Conservation (phyloP, 2,797 vertebrate species). For the Hylomyscus alleni region DNA sequence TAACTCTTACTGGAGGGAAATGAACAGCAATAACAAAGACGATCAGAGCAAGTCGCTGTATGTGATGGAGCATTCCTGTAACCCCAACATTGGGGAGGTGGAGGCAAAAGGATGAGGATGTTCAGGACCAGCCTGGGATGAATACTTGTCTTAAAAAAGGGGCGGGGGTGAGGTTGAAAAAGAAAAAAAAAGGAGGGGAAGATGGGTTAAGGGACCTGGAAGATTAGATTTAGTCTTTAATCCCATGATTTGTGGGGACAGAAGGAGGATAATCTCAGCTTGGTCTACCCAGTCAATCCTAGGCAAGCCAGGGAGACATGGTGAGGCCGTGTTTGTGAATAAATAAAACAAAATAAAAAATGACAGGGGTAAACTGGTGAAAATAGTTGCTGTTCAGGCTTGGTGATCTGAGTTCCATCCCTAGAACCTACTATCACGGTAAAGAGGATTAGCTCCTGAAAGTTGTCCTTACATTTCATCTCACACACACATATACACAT, state of each 20-base stretch:
- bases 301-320: neutral
- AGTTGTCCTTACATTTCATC: neutral
- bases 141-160: neutral
- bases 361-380: too few species aligned
- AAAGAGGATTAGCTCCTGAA: neutral
- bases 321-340: neutral
- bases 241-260: neutral
- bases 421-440: neutral
- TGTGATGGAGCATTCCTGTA: neutral
- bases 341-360: neutral
- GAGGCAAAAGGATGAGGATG: neutral
- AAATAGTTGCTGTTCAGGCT: neutral
- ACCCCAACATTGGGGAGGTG: neutral
- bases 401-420: neutral
- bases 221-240: neutral
- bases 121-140: neutral
- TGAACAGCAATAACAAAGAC: neutral
- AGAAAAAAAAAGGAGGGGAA: too few species aligned
- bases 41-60: neutral
- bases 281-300: neutral
- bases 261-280: neutral
- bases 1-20: constrained; percentile 1
- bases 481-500: neutral
- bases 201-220: too few species aligned
- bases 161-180: too few species aligned